Evolutionary conservation across 2,113 vertebrate genomes (phyloP).

Genomic region (Indri indri): DNA sequence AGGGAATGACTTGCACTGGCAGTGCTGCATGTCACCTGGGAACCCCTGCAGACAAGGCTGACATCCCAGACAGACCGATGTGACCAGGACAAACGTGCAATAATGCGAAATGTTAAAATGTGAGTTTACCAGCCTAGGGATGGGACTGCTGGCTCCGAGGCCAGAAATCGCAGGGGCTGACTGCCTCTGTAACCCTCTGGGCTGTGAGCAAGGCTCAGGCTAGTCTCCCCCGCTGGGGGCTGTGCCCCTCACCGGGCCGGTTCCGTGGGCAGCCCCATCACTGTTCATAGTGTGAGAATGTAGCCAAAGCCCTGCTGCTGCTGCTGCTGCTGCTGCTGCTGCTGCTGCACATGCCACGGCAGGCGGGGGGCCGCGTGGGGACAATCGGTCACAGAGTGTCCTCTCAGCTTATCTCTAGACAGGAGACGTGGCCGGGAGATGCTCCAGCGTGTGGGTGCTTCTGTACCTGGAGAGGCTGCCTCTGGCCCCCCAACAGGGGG

Average conservation of each 20-base stretch:
- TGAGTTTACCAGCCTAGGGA: conserved; percentile 79
- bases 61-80: conserved; percentile 78
- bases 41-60: conserved; percentile 80
- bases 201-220: conserved; percentile 44
- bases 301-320: conserved; percentile 56
- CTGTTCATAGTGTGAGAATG: conserved; percentile 61
- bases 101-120: conserved; percentile 86
- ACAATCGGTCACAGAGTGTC: conserved; percentile 32
- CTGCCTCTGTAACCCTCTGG: not conserved
- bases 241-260: not conserved
- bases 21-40: conserved; percentile 67
- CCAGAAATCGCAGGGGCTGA: conserved; percentile 11
- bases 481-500: conserved; percentile 58
- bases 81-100: conserved; percentile 89
- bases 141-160: conserved; percentile 74
- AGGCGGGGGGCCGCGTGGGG: not conserved
- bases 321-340: not conserved
- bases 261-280: not conserved
- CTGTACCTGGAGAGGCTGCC: conserved; percentile 29
- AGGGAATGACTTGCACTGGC: conserved; percentile 78
- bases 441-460: conserved; percentile 19
- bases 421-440: conserved; percentile 41
- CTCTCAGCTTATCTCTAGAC: not conserved
- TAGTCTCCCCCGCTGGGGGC: not conserved
- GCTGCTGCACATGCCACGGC: not conserved